A percentile compares a stretch with the other conserved stretches of the same genome.
phyloP scores from a whole-genome alignment of 2,888 invertebrate genomes.

The Eledone cirrhosa region DNA sequence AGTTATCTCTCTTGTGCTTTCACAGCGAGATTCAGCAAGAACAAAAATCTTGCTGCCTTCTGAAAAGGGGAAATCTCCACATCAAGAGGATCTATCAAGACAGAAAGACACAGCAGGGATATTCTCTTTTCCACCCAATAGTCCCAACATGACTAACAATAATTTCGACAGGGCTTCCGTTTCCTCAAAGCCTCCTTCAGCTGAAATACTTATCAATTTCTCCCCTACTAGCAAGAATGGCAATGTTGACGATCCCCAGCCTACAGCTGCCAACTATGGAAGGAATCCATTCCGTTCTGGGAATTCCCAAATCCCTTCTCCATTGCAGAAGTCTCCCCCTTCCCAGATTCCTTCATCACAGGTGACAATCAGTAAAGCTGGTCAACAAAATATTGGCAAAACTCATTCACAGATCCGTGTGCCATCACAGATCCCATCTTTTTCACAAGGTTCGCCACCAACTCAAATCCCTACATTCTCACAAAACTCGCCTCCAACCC shows the following conservation, averaged over 20 bases:
- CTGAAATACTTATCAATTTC: conserved; percentile 20
- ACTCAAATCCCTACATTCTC: not conserved
- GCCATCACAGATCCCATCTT: conserved; percentile 4
- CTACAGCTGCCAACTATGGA: not conserved
- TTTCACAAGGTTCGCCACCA: not conserved
- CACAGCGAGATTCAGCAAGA: conserved; percentile 17
- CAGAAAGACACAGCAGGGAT: not conserved
- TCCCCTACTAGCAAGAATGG: not conserved
- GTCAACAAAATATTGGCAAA: too few relatives aligned
- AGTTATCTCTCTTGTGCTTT: conserved; percentile 17
- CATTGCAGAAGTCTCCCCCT: too few relatives aligned
- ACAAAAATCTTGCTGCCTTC: not conserved
- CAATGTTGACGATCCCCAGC: not conserved
- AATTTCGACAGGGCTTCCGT: not conserved
- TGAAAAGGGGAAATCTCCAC: conserved; percentile 19
- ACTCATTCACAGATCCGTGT: too few relatives aligned
- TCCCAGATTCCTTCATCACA: not conserved
- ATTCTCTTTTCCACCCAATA: not conserved
- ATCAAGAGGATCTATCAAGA: conserved; percentile 4
- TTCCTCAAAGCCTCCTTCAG: not conserved
- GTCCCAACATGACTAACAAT: not conserved
- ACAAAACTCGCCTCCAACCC: not conserved
- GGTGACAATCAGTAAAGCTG: too few relatives aligned
- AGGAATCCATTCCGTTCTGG: conserved; percentile 5
- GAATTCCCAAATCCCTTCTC: conserved; percentile 7